Base-by-base conservation (phyloP, 1,140 invertebrate genomes). In the Physella acuta region DNA sequence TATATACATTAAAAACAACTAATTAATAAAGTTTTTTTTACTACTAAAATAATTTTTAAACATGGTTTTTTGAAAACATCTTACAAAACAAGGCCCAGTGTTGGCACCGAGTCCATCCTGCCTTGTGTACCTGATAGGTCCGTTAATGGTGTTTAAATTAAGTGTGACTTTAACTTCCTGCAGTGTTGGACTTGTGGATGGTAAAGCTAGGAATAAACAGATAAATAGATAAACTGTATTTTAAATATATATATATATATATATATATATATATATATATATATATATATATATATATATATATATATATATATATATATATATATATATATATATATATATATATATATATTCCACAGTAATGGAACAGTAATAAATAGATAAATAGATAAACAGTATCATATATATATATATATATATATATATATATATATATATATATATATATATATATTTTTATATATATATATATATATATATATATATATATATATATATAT, bases 381-480 rank as follows among this genome's bases (percentile, higher is more conserved):
- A n/a, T n/a, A n/a, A n/a, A n/a, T n/a, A n/a, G n/a, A n/a, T n/a
- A n/a, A n/a, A n/a, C n/a, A n/a, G n/a, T n/a, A n/a, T n/a, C n/a
- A n/a, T n/a, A n/a, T n/a, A n/a, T n/a, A n/a, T n/a, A n/a, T n/a
- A n/a, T n/a, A n/a, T n/a, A n/a, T n/a, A n/a, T n/a, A n/a, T n/a
- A n/a, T 44, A 55, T 55, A 16, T 55, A 20, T 20, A 55, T 28
- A 55, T 16, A 16, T 55, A 28, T 28, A 55, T 55, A 20, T 28
- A 55, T 28, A 8, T 16, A 16, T 55, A 16, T 16, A 16, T 55
- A 20, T 55, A 16, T 16, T 55, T 16, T 55, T 55, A 55, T 28
- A 28, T 55, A 55, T 20, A 20, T 55, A 55, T 55, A 55, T 55
- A 26, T 55, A 55, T 55, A 55, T 55, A 16, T 55, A 55, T 55